A percentile compares a stretch with the other conserved stretches of the same genome.
phyloP scores from a whole-genome alignment of 2,797 vertebrate genomes.

The Anas bahamensis region DNA sequence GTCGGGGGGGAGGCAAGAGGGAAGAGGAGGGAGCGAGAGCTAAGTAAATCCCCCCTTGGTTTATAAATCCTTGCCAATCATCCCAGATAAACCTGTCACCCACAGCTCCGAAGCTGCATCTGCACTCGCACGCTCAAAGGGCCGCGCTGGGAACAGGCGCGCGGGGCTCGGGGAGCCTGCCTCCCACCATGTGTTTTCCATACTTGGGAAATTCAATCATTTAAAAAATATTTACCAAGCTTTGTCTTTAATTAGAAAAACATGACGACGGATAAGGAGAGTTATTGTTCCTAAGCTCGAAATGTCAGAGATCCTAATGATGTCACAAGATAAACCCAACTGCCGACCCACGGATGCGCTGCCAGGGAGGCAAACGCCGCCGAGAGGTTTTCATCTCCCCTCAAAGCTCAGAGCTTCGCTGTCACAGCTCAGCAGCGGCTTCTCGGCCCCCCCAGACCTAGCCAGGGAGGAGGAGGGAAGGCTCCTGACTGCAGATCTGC shows the following conservation, averaged over 20 bases:
- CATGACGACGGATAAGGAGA: constrained; percentile 63
- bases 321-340: constrained; percentile 61
- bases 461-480: not conserved
- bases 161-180: constrained; percentile 36
- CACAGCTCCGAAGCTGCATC: constrained; percentile 46
- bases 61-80: constrained; percentile 73
- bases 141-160: constrained; percentile 40
- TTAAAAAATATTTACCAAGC: constrained; percentile 77
- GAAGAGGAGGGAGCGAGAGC: not conserved
- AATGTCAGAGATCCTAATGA: constrained; percentile 59
- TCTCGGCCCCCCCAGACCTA: not conserved
- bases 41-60: constrained; percentile 61
- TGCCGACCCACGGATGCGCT: accelerated
- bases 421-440: not conserved
- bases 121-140: constrained; percentile 43
- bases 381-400: not conserved
- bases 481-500: not conserved
- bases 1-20: not conserved
- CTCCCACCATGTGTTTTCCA: constrained; percentile 70
- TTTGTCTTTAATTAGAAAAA: constrained; percentile 78
- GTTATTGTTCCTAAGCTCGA: constrained; percentile 67
- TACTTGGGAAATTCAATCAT: constrained; percentile 73
- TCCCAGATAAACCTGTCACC: constrained; percentile 71
- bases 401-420: not conserved
- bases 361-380: not conserved